Evolutionary conservation across 2,888 invertebrate genomes (phyloP).

Genomic region (Embidobia sp.): DNA sequence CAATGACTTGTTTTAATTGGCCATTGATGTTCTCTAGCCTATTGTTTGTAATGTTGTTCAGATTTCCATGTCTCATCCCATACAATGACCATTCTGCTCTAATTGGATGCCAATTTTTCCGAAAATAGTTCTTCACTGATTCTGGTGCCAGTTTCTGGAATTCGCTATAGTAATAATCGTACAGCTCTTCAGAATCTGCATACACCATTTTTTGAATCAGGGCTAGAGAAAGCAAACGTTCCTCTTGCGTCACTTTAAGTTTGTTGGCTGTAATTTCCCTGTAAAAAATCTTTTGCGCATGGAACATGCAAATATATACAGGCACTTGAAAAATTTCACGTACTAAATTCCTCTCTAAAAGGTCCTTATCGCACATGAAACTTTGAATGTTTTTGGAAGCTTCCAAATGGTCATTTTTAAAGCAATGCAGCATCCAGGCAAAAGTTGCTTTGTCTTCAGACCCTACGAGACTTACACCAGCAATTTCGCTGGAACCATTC

Average conservation of each 20-base stretch:
- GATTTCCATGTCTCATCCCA: conserved; percentile 28
- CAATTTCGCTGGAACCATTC: conserved; percentile 8
- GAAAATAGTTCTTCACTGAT: conserved; percentile 17
- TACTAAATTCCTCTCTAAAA: conserved; percentile 5
- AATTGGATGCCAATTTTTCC: conserved; percentile 30
- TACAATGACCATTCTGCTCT: conserved; percentile 28
- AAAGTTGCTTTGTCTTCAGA: conserved; percentile 13
- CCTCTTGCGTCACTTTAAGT: not conserved
- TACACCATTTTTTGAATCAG: conserved; percentile 7
- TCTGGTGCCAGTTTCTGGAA: conserved; percentile 9
- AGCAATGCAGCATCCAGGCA: conserved; percentile 11
- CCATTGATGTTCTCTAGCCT: conserved; percentile 27
- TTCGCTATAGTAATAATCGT: not conserved
- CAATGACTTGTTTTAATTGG: conserved; percentile 18
- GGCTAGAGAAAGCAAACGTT: not conserved
- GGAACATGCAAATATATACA: conserved; percentile 46
- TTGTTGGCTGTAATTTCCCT: conserved; percentile 3
- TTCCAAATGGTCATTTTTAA: conserved; percentile 22
- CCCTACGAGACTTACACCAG: not conserved
- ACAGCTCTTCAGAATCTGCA: conserved; percentile 1
- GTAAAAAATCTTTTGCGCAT: conserved; percentile 22
- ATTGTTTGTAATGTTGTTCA: conserved; percentile 18
- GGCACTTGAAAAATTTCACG: conserved; percentile 3
- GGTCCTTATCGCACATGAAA: conserved; percentile 27
- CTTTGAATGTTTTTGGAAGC: not conserved